phyloP scores from a whole-genome alignment of 1,140 invertebrate species.

The Spodoptera litura region DNA sequence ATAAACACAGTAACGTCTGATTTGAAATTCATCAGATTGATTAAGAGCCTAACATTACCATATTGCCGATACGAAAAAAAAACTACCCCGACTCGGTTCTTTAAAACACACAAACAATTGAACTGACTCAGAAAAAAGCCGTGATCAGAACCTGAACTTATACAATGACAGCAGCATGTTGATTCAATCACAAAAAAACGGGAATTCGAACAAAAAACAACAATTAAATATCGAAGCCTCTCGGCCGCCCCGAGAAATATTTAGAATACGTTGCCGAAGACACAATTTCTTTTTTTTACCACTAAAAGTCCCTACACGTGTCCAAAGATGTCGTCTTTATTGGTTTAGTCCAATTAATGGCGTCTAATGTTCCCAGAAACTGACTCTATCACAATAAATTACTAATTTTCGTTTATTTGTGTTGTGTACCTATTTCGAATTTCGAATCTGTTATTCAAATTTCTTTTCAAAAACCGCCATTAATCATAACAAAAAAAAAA shows the following conservation, averaged over 20 bases:
- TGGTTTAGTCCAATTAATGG: constrained; percentile 82
- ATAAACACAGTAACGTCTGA: constrained; percentile 48
- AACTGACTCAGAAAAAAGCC: constrained; percentile 71
- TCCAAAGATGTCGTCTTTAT: constrained; percentile 80
- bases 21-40: constrained; percentile 76
- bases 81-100: constrained; percentile 63
- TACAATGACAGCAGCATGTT: constrained; percentile 84
- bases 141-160: constrained; percentile 77
- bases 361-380: constrained; percentile 70
- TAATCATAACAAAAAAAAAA: constrained; percentile 37
- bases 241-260: constrained; percentile 78
- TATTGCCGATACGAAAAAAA: constrained; percentile 63
- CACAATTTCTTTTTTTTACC: constrained; percentile 68
- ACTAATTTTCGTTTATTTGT: constrained; percentile 58
- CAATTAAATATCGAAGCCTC: constrained; percentile 78
- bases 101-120: constrained; percentile 84
- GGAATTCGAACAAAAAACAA: constrained; percentile 83
- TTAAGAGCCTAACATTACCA: constrained; percentile 73
- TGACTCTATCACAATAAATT: constrained; percentile 58
- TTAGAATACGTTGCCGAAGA: constrained; percentile 75
- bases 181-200: constrained; percentile 84
- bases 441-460: constrained; percentile 36
- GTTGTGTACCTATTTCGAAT: constrained; percentile 1
- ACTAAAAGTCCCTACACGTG: constrained; percentile 72
- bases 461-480: constrained; percentile 18